Evolutionary conservation across 2,797 vertebrate genomes (phyloP).

Genomic region (Parauchenoglanis ngamensis): DNA sequence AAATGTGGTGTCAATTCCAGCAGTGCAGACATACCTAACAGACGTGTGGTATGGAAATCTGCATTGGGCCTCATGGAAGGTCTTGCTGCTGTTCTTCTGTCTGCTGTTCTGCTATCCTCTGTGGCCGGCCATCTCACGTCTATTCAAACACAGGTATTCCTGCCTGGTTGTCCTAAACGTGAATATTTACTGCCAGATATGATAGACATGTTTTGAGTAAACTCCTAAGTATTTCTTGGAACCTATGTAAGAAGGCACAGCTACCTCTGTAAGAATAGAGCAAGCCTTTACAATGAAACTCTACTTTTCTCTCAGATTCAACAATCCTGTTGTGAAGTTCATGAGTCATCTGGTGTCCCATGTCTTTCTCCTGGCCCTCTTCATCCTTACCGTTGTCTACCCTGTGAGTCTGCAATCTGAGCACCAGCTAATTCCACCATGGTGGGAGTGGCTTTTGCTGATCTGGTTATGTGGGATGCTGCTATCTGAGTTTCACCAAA

Average conservation of each 20-base stretch:
- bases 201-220: not conserved
- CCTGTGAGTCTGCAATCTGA: constrained; percentile 61
- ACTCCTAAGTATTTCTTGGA: not conserved
- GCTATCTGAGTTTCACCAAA: constrained; percentile 66
- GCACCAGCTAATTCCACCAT: constrained; percentile 58
- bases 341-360: constrained; percentile 71
- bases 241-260: not conserved
- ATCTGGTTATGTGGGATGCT: constrained; percentile 66
- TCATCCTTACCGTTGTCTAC: constrained; percentile 66
- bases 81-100: constrained; percentile 63
- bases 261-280: not conserved
- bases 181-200: not conserved
- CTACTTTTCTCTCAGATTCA: constrained; percentile 54
- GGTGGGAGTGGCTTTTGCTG: constrained; percentile 67
- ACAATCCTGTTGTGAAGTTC: constrained; percentile 69
- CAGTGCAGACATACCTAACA: constrained; percentile 68
- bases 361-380: constrained; percentile 65
- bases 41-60: constrained; percentile 67
- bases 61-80: constrained; percentile 64
- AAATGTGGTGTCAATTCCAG: constrained; percentile 64
- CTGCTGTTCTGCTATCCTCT: constrained; percentile 63
- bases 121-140: constrained; percentile 67
- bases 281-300: constrained; percentile 4
- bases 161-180: not conserved
- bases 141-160: constrained; percentile 59